phyloP scores from a whole-genome alignment of 2,113 vertebrate species.

The Seriola quinqueradiata region DNA sequence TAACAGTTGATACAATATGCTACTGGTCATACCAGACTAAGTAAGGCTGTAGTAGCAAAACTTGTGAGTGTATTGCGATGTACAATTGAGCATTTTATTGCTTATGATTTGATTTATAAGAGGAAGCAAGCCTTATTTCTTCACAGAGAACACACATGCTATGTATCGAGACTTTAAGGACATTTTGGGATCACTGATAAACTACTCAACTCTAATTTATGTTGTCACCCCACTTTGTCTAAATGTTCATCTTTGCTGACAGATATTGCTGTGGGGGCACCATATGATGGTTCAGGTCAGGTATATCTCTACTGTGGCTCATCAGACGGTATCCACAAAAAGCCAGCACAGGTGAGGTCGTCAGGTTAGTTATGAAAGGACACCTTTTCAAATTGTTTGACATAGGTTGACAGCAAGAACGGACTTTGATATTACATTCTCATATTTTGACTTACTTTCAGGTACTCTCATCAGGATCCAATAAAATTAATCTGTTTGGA shows the following conservation, averaged over 20 bases:
- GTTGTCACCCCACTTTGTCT: background rate
- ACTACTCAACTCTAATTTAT: background rate
- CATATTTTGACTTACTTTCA: slow-evolving; percentile 60
- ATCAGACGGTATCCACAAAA: slow-evolving; percentile 84
- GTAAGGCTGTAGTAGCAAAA: too few species aligned
- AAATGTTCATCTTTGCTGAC: slow-evolving; percentile 53
- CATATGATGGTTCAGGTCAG: slow-evolving; percentile 88
- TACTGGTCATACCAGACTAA: too few species aligned
- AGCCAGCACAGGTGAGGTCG: slow-evolving; percentile 87
- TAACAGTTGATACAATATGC: too few species aligned
- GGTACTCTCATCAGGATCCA: slow-evolving; percentile 83
- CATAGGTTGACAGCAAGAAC: background rate
- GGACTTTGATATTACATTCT: background rate
- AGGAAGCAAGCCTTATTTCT: too few species aligned
- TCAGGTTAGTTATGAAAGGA: background rate
- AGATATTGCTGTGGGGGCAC: slow-evolving; percentile 94
- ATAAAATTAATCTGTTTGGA: slow-evolving; percentile 87
- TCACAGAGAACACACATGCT: too few species aligned
- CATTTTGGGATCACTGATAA: background rate
- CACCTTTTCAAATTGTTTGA: background rate
- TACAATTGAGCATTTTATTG: too few species aligned
- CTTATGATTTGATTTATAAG: too few species aligned
- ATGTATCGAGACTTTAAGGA: background rate
- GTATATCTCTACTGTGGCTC: slow-evolving; percentile 92
- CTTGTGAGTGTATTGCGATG: too few species aligned